Evolutionary conservation across 1,140 invertebrate species (phyloP).

Genomic region (Ceratitis capitata): DNA sequence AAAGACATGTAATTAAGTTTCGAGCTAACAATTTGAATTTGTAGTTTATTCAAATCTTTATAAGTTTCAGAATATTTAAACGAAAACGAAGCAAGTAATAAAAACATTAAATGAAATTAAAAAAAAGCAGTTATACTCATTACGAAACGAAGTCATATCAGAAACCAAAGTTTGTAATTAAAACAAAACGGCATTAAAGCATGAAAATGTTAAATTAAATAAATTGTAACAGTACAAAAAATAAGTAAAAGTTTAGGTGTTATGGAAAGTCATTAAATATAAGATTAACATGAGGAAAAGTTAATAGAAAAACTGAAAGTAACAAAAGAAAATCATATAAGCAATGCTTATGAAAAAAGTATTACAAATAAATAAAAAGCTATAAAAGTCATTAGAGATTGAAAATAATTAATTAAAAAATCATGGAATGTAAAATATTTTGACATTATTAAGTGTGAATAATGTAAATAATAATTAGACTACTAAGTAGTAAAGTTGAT

Average conservation of each 20-base stretch:
- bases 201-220: background rate
- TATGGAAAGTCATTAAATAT: background rate
- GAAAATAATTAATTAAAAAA: background rate
- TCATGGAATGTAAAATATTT: background rate
- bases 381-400: background rate
- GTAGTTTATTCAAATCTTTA: background rate
- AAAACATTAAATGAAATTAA: background rate
- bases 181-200: background rate
- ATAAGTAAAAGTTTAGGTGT: background rate
- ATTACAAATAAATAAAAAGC: background rate
- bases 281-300: background rate
- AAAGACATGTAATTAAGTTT: background rate
- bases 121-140: background rate
- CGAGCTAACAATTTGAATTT: background rate
- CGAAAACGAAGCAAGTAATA: background rate
- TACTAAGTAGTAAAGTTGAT: constrained; percentile 4
- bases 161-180: constrained; percentile 33
- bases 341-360: constrained; percentile 3
- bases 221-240: constrained; percentile 37
- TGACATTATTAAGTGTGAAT: background rate
- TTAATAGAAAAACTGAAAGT: constrained; percentile 21
- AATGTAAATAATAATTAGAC: background rate
- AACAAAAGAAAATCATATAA: constrained; percentile 29
- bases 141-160: constrained; percentile 39
- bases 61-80: background rate